Base-by-base conservation (phyloP, 1,140 invertebrate genomes). In the Acromyrmex heyeri region DNA sequence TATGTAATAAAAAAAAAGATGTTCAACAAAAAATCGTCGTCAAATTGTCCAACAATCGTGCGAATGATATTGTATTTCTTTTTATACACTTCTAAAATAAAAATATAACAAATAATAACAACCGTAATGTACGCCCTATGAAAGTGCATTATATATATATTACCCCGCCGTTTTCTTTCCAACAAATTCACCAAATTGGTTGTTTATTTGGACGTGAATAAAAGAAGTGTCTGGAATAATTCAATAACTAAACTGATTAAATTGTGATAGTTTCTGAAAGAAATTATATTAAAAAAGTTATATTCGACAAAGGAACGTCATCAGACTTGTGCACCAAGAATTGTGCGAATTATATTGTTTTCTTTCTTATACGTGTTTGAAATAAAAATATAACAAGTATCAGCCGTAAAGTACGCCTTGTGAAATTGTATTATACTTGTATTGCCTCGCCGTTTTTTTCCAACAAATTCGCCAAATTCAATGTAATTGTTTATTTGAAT, bases 351-450 rank as follows among this genome's bases (percentile, higher is more conserved):
- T 1, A 10, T 27, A 53, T 10, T 27, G 2, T 70, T 14, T 62
- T 18, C 1, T 12, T 30, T 14, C 21, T 48, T 18, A 14, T 21
- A 21, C 10, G 44, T 12, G 1, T 38, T 0, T 5, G 4, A 21
- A 75, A 62, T 61, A 48, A 50, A 27, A 73, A 61, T 21, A 12
- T 34, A 82, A 73, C 55, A 14, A 72, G 30, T 18, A 16, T n/a
- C 67, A n/a, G 34, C 10, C 27, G 18, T 83, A 61, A 83, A 83
- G 3, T 34, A 83, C 21, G 8, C 24, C 61, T 83, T 61, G 61
- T 34, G 69, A 30, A 73, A 64, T 61, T 24, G 34, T 34, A 0
- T 30, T 30, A 30, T 48, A 55, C 18, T 21, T 5, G 34, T 55
- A 34, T 5, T 55, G 16, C 62, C 12, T 30, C 14, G 48, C n/a